These are phyloP conservation scores for Chrysomela aeneicollis DNA, from an alignment of 2,888 invertebrate genomes.

Conservation along the genomic window DNA sequence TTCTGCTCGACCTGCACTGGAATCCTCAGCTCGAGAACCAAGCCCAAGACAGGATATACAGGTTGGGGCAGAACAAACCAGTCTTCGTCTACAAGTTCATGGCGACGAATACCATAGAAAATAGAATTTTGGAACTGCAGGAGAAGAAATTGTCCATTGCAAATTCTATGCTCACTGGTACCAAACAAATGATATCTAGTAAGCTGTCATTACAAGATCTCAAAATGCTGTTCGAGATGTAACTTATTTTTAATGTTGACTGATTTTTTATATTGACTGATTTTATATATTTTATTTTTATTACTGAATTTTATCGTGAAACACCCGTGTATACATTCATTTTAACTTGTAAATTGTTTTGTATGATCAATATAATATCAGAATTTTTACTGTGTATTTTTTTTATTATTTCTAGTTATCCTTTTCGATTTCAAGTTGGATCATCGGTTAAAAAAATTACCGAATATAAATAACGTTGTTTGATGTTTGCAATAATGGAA, in stretches of 20 bases:
- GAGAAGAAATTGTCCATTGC: constrained; percentile 81
- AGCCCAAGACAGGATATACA: constrained; percentile 92
- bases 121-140: constrained; percentile 82
- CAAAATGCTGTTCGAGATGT: constrained; percentile 71
- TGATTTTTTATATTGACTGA: too few relatives aligned
- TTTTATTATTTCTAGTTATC: too few relatives aligned
- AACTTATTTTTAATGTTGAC: constrained; percentile 17
- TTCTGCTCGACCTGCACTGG: constrained; percentile 94
- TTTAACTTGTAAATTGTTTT: too few relatives aligned
- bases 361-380: too few relatives aligned
- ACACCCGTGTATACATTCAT: too few relatives aligned
- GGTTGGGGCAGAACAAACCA: constrained; percentile 85
- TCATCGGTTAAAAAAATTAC: too few relatives aligned
- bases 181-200: constrained; percentile 68
- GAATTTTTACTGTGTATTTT: too few relatives aligned
- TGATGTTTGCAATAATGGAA: too few relatives aligned
- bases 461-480: too few relatives aligned
- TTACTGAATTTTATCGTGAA: not conserved
- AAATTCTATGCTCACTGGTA: constrained; percentile 77
- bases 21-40: constrained; percentile 96
- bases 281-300: not conserved
- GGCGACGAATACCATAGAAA: constrained; percentile 87
- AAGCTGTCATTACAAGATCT: constrained; percentile 85
- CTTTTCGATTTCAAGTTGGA: too few relatives aligned
- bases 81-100: constrained; percentile 90